A percentile compares a stretch with the other conserved stretches of the same genome.
These are phyloP conservation scores for Acronicta aceris DNA, from an alignment of 2,888 invertebrate species.

Conservation along the genomic window DNA sequence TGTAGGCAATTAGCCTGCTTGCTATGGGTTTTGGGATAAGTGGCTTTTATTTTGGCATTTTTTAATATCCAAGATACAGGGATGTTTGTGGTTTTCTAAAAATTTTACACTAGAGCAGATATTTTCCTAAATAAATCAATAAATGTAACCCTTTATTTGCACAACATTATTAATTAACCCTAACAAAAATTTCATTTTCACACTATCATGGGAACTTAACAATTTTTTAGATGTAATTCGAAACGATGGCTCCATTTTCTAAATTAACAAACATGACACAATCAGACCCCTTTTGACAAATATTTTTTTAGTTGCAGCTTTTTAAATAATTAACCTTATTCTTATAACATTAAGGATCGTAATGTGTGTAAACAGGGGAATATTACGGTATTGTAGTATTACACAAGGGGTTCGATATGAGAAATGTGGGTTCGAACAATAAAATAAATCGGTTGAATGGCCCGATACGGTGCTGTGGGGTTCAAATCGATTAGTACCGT, in stretches of 20 bases:
- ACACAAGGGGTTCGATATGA: constrained; percentile 71
- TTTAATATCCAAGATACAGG: too few species aligned
- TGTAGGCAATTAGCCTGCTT: constrained; percentile 52
- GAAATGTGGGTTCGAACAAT: constrained; percentile 82
- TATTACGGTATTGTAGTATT: constrained; percentile 49
- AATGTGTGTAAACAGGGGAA: constrained; percentile 6
- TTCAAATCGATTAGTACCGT: constrained; percentile 85
- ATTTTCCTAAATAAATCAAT: too few species aligned
- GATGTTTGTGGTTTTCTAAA: background rate
- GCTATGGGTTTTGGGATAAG: constrained; percentile 45
- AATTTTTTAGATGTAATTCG: constrained; percentile 58
- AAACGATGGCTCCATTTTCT: constrained; percentile 70
- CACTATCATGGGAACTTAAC: constrained; percentile 69
- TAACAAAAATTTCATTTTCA: constrained; percentile 41
- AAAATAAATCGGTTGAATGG: constrained; percentile 85
- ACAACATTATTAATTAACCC: constrained; percentile 30
- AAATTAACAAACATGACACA: constrained; percentile 80
- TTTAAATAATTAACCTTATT: constrained; percentile 42
- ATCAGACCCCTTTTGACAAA: constrained; percentile 62
- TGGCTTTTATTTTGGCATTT: constrained; percentile 22
- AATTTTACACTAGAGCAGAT: too few species aligned
- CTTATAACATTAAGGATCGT: constrained; percentile 43
- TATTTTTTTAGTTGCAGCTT: constrained; percentile 18
- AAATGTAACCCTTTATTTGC: constrained; percentile 40
- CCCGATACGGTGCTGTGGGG: constrained; percentile 78